A percentile compares a stretch with the other conserved stretches of the same genome.
Evolutionary conservation across 2,888 invertebrate genomes (phyloP).

Genomic region (Leptinotarsa juncta): DNA sequence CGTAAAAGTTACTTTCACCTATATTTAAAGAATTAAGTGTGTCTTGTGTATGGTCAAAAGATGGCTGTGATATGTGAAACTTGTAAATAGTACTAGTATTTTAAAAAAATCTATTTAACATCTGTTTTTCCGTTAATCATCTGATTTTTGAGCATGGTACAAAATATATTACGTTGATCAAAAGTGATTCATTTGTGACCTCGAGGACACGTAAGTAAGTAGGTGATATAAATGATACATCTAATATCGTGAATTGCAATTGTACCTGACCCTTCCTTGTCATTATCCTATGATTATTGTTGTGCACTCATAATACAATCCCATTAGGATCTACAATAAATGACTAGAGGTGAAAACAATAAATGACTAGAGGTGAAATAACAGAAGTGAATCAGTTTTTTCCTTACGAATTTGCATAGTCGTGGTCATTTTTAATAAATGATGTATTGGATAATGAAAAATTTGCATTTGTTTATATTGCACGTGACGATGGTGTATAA

Average conservation of each 20-base stretch:
- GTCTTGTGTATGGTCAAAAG: no score
- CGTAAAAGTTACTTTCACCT: no score
- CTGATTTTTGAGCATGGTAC: no score
- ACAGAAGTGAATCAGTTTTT: conserved; percentile 23
- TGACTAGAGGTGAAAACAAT: background rate
- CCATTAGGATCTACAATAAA: background rate
- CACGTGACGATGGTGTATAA: conserved; percentile 16
- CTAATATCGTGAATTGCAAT: background rate
- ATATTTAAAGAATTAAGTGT: no score
- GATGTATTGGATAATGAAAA: background rate
- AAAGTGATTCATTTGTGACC: background rate
- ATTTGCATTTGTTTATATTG: conserved; percentile 18
- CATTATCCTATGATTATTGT: background rate
- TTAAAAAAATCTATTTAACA: no score
- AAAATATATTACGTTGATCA: no score
- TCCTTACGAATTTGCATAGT: conserved; percentile 34
- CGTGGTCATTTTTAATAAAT: conserved; percentile 36
- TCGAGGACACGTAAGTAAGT: background rate
- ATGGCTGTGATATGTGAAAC: no score
- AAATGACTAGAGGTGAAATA: background rate
- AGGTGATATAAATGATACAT: conserved; percentile 1
- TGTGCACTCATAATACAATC: background rate
- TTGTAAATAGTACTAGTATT: no score
- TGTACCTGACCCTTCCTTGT: background rate
- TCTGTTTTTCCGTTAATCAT: no score